Conservation (phyloP, 2,797 vertebrate genomes). For the Pogonophryne albipinna region DNA sequence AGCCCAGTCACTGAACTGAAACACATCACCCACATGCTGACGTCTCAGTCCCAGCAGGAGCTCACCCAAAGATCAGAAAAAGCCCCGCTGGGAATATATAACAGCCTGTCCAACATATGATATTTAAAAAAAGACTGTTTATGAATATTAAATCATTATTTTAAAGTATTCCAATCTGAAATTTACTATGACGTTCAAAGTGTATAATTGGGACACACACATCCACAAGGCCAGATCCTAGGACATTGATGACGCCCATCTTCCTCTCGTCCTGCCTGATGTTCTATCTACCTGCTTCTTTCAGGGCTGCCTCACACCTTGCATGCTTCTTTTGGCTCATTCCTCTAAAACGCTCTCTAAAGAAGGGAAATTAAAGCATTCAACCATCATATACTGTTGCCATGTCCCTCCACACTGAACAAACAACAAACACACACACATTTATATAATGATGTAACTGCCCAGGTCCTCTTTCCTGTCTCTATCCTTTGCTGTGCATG, state of each 20-base stretch:
- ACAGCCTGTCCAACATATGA: conserved; percentile 15
- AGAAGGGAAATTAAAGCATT: conserved; percentile 54
- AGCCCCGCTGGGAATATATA: conserved; percentile 1
- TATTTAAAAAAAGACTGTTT: not conserved
- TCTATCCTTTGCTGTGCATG: conserved; percentile 68
- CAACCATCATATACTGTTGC: conserved; percentile 47
- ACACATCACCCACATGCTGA: conserved; percentile 51
- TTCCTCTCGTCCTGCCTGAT: conserved; percentile 28
- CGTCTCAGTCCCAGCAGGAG: conserved; percentile 36
- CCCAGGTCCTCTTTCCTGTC: conserved; percentile 36
- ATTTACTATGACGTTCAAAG: not conserved
- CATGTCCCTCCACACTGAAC: conserved; percentile 6
- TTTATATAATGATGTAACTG: conserved; percentile 37
- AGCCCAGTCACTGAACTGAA: conserved; percentile 50
- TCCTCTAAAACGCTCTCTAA: conserved; percentile 34
- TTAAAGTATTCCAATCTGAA: not conserved
- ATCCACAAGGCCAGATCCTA: conserved; percentile 12
- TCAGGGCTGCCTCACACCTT: conserved; percentile 51
- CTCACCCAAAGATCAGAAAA: conserved; percentile 28
- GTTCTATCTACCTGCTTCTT: conserved; percentile 30
- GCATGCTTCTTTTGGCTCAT: conserved; percentile 43
- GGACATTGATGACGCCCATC: conserved; percentile 32
- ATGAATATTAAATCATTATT: not conserved
- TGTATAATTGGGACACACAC: conserved; percentile 24
- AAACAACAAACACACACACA: conserved; percentile 12